phyloP scores from a whole-genome alignment of 2,888 invertebrate species.

The Sesamia inferens region DNA sequence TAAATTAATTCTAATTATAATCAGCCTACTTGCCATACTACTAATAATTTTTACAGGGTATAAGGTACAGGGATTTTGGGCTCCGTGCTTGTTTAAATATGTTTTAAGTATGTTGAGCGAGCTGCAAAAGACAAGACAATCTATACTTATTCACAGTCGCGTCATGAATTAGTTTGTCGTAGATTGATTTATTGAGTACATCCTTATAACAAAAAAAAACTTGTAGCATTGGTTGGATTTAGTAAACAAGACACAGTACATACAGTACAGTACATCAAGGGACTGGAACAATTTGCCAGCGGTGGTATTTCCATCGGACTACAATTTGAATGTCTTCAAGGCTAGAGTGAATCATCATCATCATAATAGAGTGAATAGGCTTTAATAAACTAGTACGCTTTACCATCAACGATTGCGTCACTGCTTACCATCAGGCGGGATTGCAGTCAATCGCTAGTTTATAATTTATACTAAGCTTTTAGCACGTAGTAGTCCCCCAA shows the following conservation, averaged over 20 bases:
- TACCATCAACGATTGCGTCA: too few species aligned
- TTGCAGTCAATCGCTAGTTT: too few species aligned
- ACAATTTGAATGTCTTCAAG: too few species aligned
- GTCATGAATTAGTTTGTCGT: slow-evolving; percentile 10
- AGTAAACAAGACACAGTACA: neutral
- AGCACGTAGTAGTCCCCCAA: slow-evolving; percentile 12
- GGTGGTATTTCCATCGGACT: too few species aligned
- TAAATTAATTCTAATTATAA: slow-evolving; percentile 11
- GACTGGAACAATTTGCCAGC: too few species aligned
- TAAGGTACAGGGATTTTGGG: slow-evolving; percentile 8
- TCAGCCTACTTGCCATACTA: slow-evolving; percentile 2
- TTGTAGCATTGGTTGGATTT: neutral
- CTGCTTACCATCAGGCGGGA: too few species aligned
- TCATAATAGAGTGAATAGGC: too few species aligned
- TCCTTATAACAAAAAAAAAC: slow-evolving; percentile 2
- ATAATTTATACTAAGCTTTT: too few species aligned
- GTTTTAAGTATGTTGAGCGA: neutral
- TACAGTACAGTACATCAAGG: too few species aligned
- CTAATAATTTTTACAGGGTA: neutral
- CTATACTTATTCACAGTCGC: neutral
- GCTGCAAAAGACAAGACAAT: neutral
- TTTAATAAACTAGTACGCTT: too few species aligned
- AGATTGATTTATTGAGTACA: slow-evolving; percentile 13
- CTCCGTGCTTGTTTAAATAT: neutral
- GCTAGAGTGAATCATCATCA: too few species aligned